These are phyloP conservation scores for Neuroscelio doddi DNA, from an alignment of 2,888 invertebrate species.

Conservation along the genomic window DNA sequence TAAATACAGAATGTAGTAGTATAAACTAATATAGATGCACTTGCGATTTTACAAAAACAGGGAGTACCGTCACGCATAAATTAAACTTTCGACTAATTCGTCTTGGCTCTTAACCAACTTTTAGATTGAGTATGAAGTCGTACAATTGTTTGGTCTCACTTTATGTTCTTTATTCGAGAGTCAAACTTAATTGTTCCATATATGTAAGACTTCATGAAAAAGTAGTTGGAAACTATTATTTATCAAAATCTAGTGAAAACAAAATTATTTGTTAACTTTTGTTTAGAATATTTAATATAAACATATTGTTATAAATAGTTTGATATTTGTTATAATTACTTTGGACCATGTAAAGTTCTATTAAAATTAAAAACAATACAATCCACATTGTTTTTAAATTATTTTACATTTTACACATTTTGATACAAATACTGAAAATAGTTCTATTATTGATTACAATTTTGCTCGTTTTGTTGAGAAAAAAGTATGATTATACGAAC, in stretches of 20 bases:
- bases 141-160: conserved; percentile 52
- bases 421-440: conserved; percentile 32
- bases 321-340: too few species aligned
- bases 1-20: too few species aligned
- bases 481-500: conserved; percentile 15
- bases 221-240: too few species aligned
- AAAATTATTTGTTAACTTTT: too few species aligned
- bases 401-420: conserved; percentile 22
- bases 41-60: conserved; percentile 43
- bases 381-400: not conserved
- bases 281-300: too few species aligned
- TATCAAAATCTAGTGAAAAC: too few species aligned
- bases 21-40: conserved; percentile 39
- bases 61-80: conserved; percentile 53
- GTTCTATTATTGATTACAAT: conserved; percentile 28
- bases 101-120: conserved; percentile 56
- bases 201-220: too few species aligned
- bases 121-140: conserved; percentile 57
- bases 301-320: too few species aligned
- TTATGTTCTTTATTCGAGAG: conserved; percentile 35
- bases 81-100: conserved; percentile 58
- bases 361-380: too few species aligned
- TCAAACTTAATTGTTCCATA: too few species aligned
- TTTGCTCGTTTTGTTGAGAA: conserved; percentile 27
- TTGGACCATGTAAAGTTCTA: too few species aligned